Conservation (phyloP, 1,140 invertebrate species). For the Drosophila yakuba region DNA sequence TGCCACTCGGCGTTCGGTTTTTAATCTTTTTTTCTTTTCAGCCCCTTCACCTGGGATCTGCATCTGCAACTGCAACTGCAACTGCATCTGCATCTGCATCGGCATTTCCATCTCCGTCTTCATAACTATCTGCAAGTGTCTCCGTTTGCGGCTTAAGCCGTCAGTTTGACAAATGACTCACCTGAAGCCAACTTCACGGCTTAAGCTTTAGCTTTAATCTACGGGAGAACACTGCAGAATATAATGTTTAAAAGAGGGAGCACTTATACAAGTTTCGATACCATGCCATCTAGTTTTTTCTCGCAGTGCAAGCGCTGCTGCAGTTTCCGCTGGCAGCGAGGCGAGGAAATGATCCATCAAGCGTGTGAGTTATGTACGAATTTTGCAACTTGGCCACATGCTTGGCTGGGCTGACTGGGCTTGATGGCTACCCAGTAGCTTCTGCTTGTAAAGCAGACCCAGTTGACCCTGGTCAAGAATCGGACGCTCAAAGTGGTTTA, state of each 20-base stretch:
- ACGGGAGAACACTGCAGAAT: not conserved
- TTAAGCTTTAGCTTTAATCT: conserved; percentile 31
- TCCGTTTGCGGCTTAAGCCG: conserved; percentile 23
- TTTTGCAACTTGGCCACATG: conserved; percentile 61
- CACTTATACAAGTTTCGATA: too few species aligned
- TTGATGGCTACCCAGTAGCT: conserved; percentile 16
- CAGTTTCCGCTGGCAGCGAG: conserved; percentile 59
- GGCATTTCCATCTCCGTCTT: not conserved
- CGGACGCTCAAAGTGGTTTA: conserved; percentile 74
- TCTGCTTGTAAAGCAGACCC: conserved; percentile 49
- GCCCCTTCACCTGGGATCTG: conserved; percentile 32
- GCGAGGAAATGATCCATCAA: conserved; percentile 77
- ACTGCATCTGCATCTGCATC: not conserved
- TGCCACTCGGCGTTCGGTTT: conserved; percentile 6
- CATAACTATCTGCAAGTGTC: conserved; percentile 29
- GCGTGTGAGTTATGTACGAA: conserved; percentile 70
- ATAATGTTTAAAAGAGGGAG: not conserved
- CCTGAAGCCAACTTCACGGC: not conserved
- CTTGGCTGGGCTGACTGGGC: conserved; percentile 36
- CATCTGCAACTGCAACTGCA: conserved; percentile 3
- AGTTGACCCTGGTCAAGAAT: conserved; percentile 81
- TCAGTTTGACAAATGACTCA: conserved; percentile 63
- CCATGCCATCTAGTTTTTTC: not conserved
- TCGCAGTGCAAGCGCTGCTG: conserved; percentile 11
- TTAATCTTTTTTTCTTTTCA: not conserved